These are phyloP conservation scores for Anoplius nigerrimus DNA, from an alignment of 2,888 invertebrate genomes.

Conservation along the genomic window DNA sequence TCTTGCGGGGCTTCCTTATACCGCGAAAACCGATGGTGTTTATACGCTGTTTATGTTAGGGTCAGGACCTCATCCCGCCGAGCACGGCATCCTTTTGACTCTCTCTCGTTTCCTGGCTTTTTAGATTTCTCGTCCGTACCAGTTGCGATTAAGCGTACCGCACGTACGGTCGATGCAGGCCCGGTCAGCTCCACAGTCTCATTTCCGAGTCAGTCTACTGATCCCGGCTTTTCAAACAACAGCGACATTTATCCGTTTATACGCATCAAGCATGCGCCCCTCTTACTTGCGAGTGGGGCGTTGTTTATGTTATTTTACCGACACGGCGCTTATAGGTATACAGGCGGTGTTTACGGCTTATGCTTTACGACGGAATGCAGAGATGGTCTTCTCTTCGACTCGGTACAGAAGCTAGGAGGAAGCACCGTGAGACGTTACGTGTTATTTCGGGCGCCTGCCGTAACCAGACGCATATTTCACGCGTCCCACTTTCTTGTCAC, in stretches of 20 bases:
- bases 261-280: no score
- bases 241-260: no score
- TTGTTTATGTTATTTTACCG: no score
- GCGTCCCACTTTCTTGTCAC: conserved; percentile 53
- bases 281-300: no score
- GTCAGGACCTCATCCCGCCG: conserved; percentile 1
- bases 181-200: not conserved
- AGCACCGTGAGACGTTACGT: conserved; percentile 24
- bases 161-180: not conserved
- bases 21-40: not conserved
- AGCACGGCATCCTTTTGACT: not conserved
- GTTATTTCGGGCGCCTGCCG: conserved; percentile 52
- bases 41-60: not conserved
- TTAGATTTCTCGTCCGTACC: no score
- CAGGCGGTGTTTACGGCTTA: conserved; percentile 20
- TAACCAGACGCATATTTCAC: conserved; percentile 53
- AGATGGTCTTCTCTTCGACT: not conserved
- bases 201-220: no score
- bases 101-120: not conserved
- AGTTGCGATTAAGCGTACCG: not conserved
- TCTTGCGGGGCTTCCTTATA: not conserved
- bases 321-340: not conserved
- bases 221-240: no score
- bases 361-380: not conserved
- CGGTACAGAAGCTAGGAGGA: conserved; percentile 12